Percentiles rank a stretch among this genome's conserved stretches.
Evolutionary conservation across 2,888 invertebrate species (phyloP).

Genomic region (Diarsia brunnea): DNA sequence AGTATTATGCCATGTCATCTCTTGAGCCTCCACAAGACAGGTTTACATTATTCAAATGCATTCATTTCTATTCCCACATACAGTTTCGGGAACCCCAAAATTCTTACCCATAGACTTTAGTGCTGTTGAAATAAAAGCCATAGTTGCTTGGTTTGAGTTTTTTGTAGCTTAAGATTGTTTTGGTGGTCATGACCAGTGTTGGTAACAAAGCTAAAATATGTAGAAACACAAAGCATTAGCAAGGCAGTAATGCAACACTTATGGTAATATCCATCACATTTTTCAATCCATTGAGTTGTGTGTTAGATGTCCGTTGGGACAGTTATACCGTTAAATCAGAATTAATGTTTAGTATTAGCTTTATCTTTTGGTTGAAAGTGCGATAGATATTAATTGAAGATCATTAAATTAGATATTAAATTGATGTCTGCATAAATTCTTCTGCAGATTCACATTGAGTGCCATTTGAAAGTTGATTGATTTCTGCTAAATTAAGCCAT

Average conservation of each 20-base stretch:
- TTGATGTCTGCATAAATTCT: not conserved
- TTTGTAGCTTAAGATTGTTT: slow-evolving; percentile 49
- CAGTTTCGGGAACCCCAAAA: slow-evolving; percentile 62
- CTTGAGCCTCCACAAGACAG: slow-evolving; percentile 82
- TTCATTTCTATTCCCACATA: slow-evolving; percentile 75
- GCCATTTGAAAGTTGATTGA: slow-evolving; percentile 10
- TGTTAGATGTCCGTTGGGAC: slow-evolving; percentile 14
- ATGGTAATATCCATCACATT: slow-evolving; percentile 77
- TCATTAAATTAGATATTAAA: not conserved
- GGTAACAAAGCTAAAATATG: slow-evolving; percentile 81
- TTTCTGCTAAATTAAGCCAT: slow-evolving; percentile 19
- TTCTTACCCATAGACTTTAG: slow-evolving; percentile 51
- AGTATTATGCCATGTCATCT: slow-evolving; percentile 89
- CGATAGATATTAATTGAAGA: not conserved
- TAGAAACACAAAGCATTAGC: slow-evolving; percentile 81
- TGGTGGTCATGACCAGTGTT: slow-evolving; percentile 75
- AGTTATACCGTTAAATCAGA: slow-evolving; percentile 16
- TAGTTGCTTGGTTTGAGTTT: slow-evolving; percentile 50
- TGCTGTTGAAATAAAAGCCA: slow-evolving; percentile 54
- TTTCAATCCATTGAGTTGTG: slow-evolving; percentile 59
- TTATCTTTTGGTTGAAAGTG: not conserved
- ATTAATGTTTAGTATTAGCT: slow-evolving; percentile 5
- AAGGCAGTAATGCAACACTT: slow-evolving; percentile 77
- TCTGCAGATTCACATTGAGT: not conserved
- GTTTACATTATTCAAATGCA: slow-evolving; percentile 89